Evolutionary conservation across 2,113 vertebrate genomes (phyloP).

Genomic region (Lophius piscatorius): DNA sequence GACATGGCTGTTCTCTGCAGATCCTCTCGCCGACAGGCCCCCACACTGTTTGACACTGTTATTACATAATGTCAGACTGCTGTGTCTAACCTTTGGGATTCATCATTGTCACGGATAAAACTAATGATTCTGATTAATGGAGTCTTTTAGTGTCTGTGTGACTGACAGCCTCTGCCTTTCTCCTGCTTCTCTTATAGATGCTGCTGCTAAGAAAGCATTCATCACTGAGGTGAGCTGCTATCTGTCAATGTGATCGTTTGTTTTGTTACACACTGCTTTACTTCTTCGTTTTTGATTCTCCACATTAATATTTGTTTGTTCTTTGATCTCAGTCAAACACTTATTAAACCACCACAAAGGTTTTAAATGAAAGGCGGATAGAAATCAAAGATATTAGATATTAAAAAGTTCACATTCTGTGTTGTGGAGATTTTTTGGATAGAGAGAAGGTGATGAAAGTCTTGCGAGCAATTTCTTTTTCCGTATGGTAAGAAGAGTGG

Average conservation of each 20-base stretch:
- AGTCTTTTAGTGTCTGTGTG: conserved; percentile 12
- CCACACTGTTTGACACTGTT: conserved; percentile 49
- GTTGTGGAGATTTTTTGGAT: no score
- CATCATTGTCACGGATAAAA: conserved; percentile 38
- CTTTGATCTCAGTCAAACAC: conserved; percentile 5
- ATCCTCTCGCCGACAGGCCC: conserved; percentile 10
- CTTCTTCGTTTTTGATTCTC: conserved; percentile 48
- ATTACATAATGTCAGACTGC: conserved; percentile 54
- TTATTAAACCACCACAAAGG: background rate
- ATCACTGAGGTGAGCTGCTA: conserved; percentile 74
- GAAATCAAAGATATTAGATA: no score
- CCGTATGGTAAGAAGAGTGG: no score
- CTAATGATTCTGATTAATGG: conserved; percentile 49
- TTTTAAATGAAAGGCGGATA: no score
- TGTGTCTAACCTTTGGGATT: conserved; percentile 32
- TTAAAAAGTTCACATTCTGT: no score
- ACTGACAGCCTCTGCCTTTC: conserved; percentile 35
- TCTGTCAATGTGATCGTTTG: conserved; percentile 12
- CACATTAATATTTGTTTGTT: background rate
- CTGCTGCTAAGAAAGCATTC: conserved; percentile 73
- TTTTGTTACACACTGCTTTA: background rate
- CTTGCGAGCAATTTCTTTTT: no score
- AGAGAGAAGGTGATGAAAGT: no score
- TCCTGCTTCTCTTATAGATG: conserved; percentile 53
- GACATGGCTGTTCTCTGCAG: conserved; percentile 24